phyloP scores from a whole-genome alignment of 2,113 vertebrate genomes.

The Shinisaurus crocodilurus region DNA sequence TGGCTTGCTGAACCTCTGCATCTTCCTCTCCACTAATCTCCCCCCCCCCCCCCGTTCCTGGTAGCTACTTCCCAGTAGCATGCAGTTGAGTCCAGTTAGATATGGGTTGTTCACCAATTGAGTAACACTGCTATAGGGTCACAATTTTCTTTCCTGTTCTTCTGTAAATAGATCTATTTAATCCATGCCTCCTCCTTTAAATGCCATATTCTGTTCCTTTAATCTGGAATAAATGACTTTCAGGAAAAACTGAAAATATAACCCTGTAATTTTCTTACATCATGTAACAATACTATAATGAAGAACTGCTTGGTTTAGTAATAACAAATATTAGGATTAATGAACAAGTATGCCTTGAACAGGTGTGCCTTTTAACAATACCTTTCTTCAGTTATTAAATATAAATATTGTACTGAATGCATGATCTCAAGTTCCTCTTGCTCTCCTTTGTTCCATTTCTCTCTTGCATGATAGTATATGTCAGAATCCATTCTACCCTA shows the following conservation, averaged over 20 bases:
- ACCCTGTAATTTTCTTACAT: background rate
- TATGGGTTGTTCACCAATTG: background rate
- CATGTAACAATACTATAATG: background rate
- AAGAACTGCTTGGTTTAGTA: background rate
- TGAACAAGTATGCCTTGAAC: background rate
- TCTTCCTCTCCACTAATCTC: too few relatives aligned
- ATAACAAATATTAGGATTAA: background rate
- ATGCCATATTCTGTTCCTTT: background rate
- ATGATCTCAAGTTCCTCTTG: background rate
- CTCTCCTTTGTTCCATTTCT: background rate
- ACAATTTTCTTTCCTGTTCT: background rate
- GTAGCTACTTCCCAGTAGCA: background rate
- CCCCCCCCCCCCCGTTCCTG: background rate
- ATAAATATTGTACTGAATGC: slow-evolving; percentile 1
- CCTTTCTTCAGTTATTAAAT: background rate
- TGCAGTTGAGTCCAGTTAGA: background rate
- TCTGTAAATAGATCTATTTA: background rate
- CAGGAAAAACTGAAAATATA: background rate
- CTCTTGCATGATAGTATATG: background rate
- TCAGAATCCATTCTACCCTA: background rate
- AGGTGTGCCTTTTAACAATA: slow-evolving; percentile 11
- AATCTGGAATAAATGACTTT: background rate
- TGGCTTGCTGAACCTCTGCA: background rate
- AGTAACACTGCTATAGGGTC: background rate
- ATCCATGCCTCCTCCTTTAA: background rate